Conservation (phyloP, 2,888 invertebrate genomes). For the Galerucella calmariensis region DNA sequence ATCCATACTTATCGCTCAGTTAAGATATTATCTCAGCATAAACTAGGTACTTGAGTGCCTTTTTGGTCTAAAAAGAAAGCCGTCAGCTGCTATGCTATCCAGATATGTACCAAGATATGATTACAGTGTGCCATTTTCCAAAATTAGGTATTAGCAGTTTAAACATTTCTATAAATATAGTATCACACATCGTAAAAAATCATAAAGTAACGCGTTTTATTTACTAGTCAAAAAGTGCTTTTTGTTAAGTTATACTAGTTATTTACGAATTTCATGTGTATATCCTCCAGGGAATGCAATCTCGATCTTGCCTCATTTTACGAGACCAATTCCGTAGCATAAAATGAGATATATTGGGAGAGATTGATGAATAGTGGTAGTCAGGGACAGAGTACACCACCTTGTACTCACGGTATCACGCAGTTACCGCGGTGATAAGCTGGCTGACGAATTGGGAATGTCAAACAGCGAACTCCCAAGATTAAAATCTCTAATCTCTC, state of each 20-base stretch:
- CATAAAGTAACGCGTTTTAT: constrained; percentile 31
- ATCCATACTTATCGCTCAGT: too few relatives aligned
- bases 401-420: too few relatives aligned
- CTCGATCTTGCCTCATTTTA: too few relatives aligned
- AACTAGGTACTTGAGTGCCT: neutral
- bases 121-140: constrained; percentile 11
- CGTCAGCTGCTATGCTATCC: neutral
- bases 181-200: constrained; percentile 5
- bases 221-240: constrained; percentile 52
- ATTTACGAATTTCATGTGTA: neutral
- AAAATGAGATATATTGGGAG: neutral
- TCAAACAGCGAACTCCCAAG: too few relatives aligned
- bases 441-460: too few relatives aligned
- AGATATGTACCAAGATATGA: neutral
- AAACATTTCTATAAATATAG: constrained; percentile 9
- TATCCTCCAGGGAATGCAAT: neutral
- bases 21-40: too few relatives aligned
- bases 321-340: too few relatives aligned
- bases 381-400: too few relatives aligned
- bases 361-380: too few relatives aligned
- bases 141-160: neutral
- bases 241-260: constrained; percentile 33
- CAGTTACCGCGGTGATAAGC: too few relatives aligned
- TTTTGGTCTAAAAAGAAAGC: neutral
- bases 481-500: neutral